phyloP scores from a whole-genome alignment of 2,797 vertebrate genomes.

The Onychomys torridus region DNA sequence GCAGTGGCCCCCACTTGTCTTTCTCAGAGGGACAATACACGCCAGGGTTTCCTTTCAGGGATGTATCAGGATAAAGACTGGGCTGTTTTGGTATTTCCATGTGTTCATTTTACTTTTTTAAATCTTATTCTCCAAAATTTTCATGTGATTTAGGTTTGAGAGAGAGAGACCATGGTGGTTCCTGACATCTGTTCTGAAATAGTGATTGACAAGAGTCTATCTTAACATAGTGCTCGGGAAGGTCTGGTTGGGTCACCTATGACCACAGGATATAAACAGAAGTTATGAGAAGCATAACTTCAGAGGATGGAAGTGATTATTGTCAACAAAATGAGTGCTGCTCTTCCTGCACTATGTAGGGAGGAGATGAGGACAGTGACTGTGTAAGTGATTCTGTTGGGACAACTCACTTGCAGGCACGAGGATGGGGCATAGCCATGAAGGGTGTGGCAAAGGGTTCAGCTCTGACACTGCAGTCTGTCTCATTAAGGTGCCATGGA shows the following conservation, averaged over 20 bases:
- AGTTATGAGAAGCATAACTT: not conserved
- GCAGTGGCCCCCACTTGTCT: conserved; percentile 78
- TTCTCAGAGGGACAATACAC: conserved; percentile 85
- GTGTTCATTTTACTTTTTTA: not conserved
- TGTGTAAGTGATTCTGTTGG: not conserved
- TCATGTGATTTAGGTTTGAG: not conserved
- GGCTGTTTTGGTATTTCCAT: conserved; percentile 33
- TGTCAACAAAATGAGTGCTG: not conserved
- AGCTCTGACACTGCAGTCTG: not conserved
- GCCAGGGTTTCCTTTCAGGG: conserved; percentile 84
- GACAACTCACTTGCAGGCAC: not conserved
- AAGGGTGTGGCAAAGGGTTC: not conserved
- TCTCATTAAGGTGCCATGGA: not conserved
- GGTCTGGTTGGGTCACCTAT: not conserved
- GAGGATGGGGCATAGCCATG: not conserved
- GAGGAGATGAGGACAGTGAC: not conserved
- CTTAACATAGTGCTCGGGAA: not conserved
- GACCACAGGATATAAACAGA: not conserved
- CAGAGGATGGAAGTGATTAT: not conserved
- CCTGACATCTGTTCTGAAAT: not conserved
- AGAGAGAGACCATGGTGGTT: not conserved
- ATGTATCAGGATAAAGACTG: conserved; percentile 51
- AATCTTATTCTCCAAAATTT: not conserved
- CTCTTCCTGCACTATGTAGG: not conserved
- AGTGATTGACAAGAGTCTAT: not conserved